Conservation (phyloP, 2,888 invertebrate species). For the Stenurella melanura region DNA sequence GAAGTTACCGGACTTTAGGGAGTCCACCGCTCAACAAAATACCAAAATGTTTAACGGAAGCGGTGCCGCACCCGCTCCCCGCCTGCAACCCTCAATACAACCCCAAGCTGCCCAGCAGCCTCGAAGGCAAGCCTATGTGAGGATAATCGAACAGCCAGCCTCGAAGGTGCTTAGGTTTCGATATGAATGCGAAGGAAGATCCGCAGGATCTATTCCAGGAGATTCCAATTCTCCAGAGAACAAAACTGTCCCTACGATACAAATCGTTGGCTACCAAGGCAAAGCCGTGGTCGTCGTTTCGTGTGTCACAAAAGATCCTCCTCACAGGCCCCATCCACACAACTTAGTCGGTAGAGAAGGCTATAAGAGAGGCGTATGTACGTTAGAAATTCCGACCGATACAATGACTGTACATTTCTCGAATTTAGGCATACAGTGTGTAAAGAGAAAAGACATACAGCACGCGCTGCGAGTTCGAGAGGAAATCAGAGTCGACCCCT, state of each 20-base stretch:
- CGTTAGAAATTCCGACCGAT: conserved; percentile 84
- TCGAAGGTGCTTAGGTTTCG: conserved; percentile 86
- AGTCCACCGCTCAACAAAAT: conserved; percentile 56
- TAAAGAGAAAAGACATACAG: conserved; percentile 95
- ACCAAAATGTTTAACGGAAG: conserved; percentile 68
- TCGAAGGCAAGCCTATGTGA: conserved; percentile 76
- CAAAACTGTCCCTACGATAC: conserved; percentile 94
- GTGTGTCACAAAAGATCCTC: conserved; percentile 94
- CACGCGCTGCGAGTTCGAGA: conserved; percentile 87
- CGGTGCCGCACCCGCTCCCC: conserved; percentile 59
- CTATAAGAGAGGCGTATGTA: conserved; percentile 94
- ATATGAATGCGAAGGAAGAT: conserved; percentile 97
- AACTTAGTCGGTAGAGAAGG: conserved; percentile 95
- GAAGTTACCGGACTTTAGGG: conserved; percentile 79
- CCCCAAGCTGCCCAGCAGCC: conserved; percentile 45
- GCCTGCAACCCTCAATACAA: conserved; percentile 41
- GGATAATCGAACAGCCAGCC: conserved; percentile 94
- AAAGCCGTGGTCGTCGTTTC: conserved; percentile 97
- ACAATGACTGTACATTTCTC: conserved; percentile 89
- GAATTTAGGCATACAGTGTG: conserved; percentile 97
- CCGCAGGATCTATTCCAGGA: conserved; percentile 96
- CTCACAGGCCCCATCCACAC: conserved; percentile 92
- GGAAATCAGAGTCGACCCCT: conserved; percentile 93
- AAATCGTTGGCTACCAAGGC: conserved; percentile 89
- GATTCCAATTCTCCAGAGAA: conserved; percentile 91